Base-by-base conservation (phyloP, 2,888 invertebrate species). In the Hirtodrosophila trivittata region DNA sequence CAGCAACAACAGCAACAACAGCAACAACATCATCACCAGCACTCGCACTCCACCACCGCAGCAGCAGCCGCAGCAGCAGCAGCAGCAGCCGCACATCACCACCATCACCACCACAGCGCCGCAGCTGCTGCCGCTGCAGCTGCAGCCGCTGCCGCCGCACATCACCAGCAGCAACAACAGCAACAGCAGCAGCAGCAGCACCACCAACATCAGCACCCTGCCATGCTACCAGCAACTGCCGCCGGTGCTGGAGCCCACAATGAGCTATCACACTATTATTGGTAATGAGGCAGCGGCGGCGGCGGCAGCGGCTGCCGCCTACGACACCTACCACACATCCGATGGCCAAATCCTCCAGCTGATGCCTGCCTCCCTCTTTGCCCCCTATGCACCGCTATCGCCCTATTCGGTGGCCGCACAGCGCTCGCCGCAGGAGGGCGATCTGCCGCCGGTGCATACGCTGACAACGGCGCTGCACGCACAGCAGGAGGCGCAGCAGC, bases 261-360 rank as follows among this genome's bases (percentile, higher is more conserved):
- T 86, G 90, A 91, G 74, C 92, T 93, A 91, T 93, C 95, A 92
- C 94, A 95, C 93, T 95, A 95, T 94, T 95, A 95, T 94, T 96
- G 95, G 95, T 95, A 94, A 94, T 92, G 69, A 75, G n/a, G 30
- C 14, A 18, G 38, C 45, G 10, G 37, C 45, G 4, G 54, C 28
- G 0, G 50, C 45, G 6, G 30, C 5, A n/a, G 33, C 12, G 35
- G 33, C 4, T 26, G 42, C 14, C 14, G 30, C 18, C 45, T 26
- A 63, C 51, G 21, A 54, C 47, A 4, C 6, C 42, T 21, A 52
- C 30, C 47, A 92, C 89, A 67, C 77, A 33, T 60, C 42, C 16
- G 87, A 89, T 32, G 89, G 87, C 0, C 89, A 89, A 35, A 67
- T 89, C 8, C 41, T 89, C n/a, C 89, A 90, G 33, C 57, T 89